phyloP scores from a whole-genome alignment of 2,113 vertebrate genomes.

The Pitta sordida region DNA sequence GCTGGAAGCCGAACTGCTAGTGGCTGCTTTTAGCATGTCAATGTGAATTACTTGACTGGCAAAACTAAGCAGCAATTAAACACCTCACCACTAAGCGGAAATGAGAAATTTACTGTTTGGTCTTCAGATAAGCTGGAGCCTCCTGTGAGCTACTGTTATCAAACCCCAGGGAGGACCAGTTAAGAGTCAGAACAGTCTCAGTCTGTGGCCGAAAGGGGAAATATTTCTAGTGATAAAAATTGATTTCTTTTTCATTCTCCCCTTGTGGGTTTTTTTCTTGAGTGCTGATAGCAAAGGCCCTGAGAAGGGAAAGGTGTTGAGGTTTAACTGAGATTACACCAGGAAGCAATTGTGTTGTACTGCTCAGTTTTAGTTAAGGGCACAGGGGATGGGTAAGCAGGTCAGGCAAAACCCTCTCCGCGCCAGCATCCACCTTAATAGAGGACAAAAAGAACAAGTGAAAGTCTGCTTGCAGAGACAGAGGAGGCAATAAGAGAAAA shows the following conservation, averaged over 20 bases:
- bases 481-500: background rate
- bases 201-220: background rate
- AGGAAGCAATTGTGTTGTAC: background rate
- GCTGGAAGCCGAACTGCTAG: conserved; percentile 68
- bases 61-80: conserved; percentile 82
- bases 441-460: background rate
- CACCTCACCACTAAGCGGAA: conserved; percentile 74
- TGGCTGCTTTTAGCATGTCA: conserved; percentile 76
- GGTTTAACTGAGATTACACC: background rate
- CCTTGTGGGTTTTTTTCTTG: background rate
- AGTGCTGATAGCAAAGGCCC: background rate
- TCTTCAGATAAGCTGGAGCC: conserved; percentile 68
- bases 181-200: conserved; percentile 14
- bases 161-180: conserved; percentile 31
- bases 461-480: background rate
- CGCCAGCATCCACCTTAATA: background rate
- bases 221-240: conserved; percentile 34
- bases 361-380: conserved; percentile 6
- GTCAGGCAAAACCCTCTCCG: background rate
- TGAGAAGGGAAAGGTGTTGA: background rate
- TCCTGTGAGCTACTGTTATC: conserved; percentile 53
- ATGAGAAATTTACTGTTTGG: conserved; percentile 79
- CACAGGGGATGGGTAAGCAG: background rate
- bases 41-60: conserved; percentile 78
- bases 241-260: conserved; percentile 29